Conservation (phyloP, 2,113 vertebrate species). For the Nerophis lumbriciformis region DNA sequence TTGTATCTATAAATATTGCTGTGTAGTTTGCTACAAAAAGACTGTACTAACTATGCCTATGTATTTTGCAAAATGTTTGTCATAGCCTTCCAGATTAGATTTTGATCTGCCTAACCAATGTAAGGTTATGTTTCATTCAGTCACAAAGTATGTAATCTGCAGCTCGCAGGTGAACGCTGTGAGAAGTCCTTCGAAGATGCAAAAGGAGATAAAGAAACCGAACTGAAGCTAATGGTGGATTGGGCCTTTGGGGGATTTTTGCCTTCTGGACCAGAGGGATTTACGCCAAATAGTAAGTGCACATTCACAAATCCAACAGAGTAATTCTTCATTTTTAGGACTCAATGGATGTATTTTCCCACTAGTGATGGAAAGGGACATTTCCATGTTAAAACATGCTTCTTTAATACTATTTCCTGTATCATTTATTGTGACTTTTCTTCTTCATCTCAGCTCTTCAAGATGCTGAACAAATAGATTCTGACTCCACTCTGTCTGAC, state of each 20-base stretch:
- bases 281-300: constrained; percentile 53
- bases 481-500: constrained; percentile 46
- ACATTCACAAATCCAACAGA: background rate
- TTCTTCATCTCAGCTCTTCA: constrained; percentile 4
- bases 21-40: no score
- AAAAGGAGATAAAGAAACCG: constrained; percentile 66
- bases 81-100: background rate
- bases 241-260: constrained; percentile 89
- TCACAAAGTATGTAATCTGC: constrained; percentile 6
- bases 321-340: background rate
- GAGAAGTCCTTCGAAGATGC: constrained; percentile 74
- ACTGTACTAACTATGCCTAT: background rate
- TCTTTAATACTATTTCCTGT: background rate
- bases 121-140: background rate
- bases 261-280: constrained; percentile 79
- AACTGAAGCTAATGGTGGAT: constrained; percentile 84
- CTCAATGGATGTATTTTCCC: background rate
- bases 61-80: background rate
- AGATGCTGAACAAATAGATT: constrained; percentile 8
- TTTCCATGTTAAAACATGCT: background rate
- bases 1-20: no score
- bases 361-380: no score
- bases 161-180: constrained; percentile 82
- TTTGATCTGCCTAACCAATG: background rate
- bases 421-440: background rate